Conservation (phyloP, 2,113 vertebrate species). For the Tangachromis dhanisi region DNA sequence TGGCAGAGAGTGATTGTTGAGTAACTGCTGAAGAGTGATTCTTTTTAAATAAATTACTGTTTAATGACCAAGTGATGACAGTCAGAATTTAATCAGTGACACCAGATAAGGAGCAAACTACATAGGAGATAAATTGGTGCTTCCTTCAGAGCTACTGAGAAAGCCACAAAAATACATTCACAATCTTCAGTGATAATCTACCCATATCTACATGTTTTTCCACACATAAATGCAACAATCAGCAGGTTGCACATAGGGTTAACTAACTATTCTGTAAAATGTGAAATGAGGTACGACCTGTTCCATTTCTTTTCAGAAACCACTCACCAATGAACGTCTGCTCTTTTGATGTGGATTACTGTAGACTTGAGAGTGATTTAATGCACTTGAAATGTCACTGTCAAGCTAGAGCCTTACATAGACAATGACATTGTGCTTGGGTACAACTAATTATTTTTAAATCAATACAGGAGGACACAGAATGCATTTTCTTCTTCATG, state of each 20-base stretch:
- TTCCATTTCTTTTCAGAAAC: neutral
- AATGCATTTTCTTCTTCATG: neutral
- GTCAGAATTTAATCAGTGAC: slow-evolving; percentile 34
- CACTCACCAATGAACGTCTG: neutral
- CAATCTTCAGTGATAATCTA: neutral
- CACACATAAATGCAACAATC: neutral
- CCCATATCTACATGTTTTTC: neutral
- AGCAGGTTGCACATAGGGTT: neutral
- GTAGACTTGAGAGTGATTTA: neutral
- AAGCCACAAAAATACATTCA: neutral
- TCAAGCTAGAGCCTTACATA: neutral
- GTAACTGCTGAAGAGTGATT: neutral
- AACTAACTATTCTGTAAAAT: neutral
- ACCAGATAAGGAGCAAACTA: neutral
- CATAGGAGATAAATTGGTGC: neutral
- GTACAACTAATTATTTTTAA: slow-evolving; percentile 12
- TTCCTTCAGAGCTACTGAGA: neutral
- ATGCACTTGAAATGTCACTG: neutral
- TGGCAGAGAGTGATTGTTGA: neutral
- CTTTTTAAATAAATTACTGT: slow-evolving; percentile 28
- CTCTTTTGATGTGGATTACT: neutral
- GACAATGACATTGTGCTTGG: neutral
- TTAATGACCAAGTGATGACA: slow-evolving; percentile 19
- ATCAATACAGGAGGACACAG: slow-evolving; percentile 15
- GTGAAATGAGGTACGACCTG: neutral